Conservation (phyloP, 2,797 vertebrate genomes). For the Gadopsis marmoratus region DNA sequence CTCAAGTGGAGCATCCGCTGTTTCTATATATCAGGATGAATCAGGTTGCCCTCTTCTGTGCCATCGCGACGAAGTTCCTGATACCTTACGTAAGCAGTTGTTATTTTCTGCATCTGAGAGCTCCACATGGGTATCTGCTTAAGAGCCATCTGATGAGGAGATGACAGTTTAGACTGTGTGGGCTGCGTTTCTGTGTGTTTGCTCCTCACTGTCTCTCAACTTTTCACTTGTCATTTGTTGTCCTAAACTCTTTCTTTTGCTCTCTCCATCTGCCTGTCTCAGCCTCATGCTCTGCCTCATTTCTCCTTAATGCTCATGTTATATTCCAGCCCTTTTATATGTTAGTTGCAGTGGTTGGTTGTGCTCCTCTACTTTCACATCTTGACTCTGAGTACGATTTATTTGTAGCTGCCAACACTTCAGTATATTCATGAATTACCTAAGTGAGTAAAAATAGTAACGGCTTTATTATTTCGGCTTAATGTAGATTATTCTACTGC, state of each 20-base stretch:
- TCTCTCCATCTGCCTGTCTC: constrained; percentile 15
- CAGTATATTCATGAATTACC: neutral
- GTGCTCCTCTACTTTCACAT: neutral
- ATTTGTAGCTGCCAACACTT: neutral
- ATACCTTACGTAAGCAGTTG: constrained; percentile 48
- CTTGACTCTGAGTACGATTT: neutral
- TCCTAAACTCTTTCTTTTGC: neutral
- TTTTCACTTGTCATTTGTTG: constrained; percentile 11
- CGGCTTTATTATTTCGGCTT: neutral
- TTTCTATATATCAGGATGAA: constrained; percentile 24
- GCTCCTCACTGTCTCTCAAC: constrained; percentile 11
- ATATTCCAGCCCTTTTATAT: neutral
- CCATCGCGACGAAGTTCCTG: constrained; percentile 32
- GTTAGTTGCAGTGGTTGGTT: neutral
- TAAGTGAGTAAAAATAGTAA: neutral
- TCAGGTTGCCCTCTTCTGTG: constrained; percentile 25
- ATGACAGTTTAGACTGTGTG: constrained; percentile 47
- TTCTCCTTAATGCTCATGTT: neutral
- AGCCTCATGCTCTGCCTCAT: neutral
- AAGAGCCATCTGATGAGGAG: constrained; percentile 50
- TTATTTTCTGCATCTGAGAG: constrained; percentile 54
- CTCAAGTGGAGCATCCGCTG: constrained; percentile 9
- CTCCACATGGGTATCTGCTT: constrained; percentile 44
- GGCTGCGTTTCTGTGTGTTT: constrained; percentile 40
- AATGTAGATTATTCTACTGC: neutral